Evolutionary conservation across 92 coral and sea anemone species (phyloP).

Genomic region (Plumapathes pennacea): DNA sequence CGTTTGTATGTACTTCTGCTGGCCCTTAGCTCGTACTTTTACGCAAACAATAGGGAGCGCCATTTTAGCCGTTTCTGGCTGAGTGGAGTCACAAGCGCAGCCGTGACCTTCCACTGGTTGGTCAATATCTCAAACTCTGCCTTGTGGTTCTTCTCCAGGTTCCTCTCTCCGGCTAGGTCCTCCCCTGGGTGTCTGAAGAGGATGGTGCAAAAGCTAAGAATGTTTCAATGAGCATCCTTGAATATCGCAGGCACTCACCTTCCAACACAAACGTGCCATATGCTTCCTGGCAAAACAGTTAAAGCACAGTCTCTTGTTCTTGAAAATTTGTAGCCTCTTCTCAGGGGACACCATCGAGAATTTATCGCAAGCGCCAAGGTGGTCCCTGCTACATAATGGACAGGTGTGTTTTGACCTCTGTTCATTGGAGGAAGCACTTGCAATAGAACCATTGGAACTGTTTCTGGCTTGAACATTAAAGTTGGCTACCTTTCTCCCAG

Average conservation of each 20-base stretch:
- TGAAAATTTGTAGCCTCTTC: background rate
- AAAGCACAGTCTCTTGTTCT: constrained; percentile 13
- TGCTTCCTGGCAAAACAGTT: constrained; percentile 15
- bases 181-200: too few species aligned
- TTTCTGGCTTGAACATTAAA: constrained; percentile 32
- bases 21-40: constrained; percentile 18
- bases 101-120: too few species aligned
- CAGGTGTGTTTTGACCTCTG: too few species aligned
- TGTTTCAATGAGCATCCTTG: constrained; percentile 10
- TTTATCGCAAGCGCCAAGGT: background rate
- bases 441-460: too few species aligned
- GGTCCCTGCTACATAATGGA: too few species aligned
- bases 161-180: too few species aligned
- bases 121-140: too few species aligned
- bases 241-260: constrained; percentile 1
- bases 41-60: constrained; percentile 20
- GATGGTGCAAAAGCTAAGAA: constrained; percentile 14
- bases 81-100: constrained; percentile 3
- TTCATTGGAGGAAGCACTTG: too few species aligned
- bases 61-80: background rate
- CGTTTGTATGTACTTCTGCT: constrained; percentile 1
- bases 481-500: constrained; percentile 12
- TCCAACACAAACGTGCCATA: constrained; percentile 10
- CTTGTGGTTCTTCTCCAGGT: constrained; percentile 5
- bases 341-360: background rate